Evolutionary conservation across 2,797 vertebrate species (phyloP), one percentile per base, ranked within the genome.

Genomic region (Hemibagrus guttatus): DNA sequence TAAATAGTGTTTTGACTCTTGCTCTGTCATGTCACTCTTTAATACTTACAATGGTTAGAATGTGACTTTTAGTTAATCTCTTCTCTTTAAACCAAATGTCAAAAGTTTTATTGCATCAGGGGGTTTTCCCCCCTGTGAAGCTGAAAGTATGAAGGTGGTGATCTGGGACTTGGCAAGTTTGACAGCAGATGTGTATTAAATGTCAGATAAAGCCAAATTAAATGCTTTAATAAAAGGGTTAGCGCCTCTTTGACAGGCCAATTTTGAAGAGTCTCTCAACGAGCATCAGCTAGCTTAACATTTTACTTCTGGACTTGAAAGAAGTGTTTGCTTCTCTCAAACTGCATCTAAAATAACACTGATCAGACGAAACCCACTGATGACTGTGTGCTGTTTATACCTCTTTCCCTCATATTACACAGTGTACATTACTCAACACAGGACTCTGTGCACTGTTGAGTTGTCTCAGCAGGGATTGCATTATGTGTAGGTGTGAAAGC

Each of bases 1-100:
- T 90, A 90, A 91, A 90, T 90, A 90, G 88, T 90, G 88, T 90
- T 84, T 80, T 88, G 76, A 78, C 78, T 87, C 76, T 71, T 64
- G 49, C 23, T 72, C 78, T 66, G 72, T 26, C 69, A 66, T 28
- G 35, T 64, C 76, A 87, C 79, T 85, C 84, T 81, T 85, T 58
- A 88, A 85, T 85, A 84, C 84, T 85, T 86, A 52, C 56, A 81
- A 88, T 61, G 59, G 71, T 85, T 81, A 85, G 76, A 86, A 84
- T 19, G 28, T 39, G 74, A 86, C 76, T 75, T 89, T 72, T 85
- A 19, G 83, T 87, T 84, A 87, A 74, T 84, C 58, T 61, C 39
- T 28, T 83, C 42, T 66, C 69, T 84, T 88, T 74, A 78, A 84
- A 17, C 58, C 59, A 81, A 83, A 85, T 75, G 59, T 81, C 16